Evolutionary conservation across 2,113 vertebrate genomes (phyloP).

Genomic region (Serinus canaria): DNA sequence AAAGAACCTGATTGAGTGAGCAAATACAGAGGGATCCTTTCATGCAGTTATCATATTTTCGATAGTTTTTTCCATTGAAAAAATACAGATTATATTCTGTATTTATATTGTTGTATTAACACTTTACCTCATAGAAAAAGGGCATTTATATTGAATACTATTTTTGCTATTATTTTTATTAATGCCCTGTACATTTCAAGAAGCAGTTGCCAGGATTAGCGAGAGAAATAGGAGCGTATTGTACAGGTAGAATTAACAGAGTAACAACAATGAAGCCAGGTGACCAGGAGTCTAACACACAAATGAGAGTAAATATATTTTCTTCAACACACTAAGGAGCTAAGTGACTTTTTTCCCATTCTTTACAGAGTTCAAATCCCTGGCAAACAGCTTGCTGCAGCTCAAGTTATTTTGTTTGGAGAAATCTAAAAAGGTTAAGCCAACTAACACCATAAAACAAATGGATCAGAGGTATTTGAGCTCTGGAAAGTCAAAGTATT

Average conservation of each 20-base stretch:
- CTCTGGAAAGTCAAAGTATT: constrained; percentile 49
- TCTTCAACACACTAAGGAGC: not conserved
- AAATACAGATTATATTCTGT: not conserved
- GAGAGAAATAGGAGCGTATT: not conserved
- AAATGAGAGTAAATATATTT: constrained; percentile 13
- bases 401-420: constrained; percentile 40
- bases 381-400: constrained; percentile 19
- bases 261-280: not conserved
- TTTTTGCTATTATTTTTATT: not conserved
- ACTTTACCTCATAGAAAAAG: not conserved
- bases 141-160: not conserved
- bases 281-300: not conserved
- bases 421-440: constrained; percentile 60
- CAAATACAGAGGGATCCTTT: not conserved
- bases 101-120: not conserved
- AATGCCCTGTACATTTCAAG: not conserved
- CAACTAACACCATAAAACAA: constrained; percentile 49
- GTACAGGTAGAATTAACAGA: not conserved
- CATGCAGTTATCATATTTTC: not conserved
- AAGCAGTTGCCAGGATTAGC: not conserved
- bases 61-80: not conserved
- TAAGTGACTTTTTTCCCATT: not conserved
- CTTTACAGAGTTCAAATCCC: constrained; percentile 22
- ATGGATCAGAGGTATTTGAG: constrained; percentile 39
- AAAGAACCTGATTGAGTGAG: not conserved